Evolutionary conservation across 2,113 vertebrate species (phyloP), one percentile per base, ranked within the genome.

Genomic region (Daphoenositta chrysoptera): DNA sequence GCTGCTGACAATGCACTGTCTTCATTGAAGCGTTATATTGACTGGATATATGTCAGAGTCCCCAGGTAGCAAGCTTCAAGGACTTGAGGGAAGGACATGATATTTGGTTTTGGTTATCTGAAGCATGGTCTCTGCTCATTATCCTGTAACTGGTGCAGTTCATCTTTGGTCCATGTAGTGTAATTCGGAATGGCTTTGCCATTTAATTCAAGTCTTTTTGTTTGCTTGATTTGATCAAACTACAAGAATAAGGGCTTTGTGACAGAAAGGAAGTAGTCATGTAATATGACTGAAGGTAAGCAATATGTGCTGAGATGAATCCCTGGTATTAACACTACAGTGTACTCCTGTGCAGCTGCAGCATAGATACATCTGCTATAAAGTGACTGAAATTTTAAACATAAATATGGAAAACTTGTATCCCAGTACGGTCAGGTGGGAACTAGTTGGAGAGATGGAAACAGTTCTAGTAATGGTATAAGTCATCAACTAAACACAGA

Each of bases 1-100:
- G 91, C 94, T 97, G 78, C 98, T 98, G 98, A 98, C 97, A 97
- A 92, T 82, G 92, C 97, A 97, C 87, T 28, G 30, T 83, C 75
- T 51, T 94, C 73, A 76, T 11, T 90, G 88, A 69, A 93, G 76
- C 83, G 5, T 79, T 91, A 5, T 24, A 19, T 33, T 80, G 27
- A 12, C 35, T 66, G 54, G 17, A 11, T 63, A 5, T 81, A 4
- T 51, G 20, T 84, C 71, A 75, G 56, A 40, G 7, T 31, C 27
- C 50, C 27, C 37, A n/a, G 20, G 51, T 18, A 80, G n/a, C 68
- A 48, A 47, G 57, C 21, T 76, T 51, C 17, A 40, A 2, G 83
- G 54, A 39, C 44, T 71, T 64, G 26, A 72, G 70, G 50, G 45
- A 71, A 37, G 45, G 30, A 24, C 53, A 15, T 1, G 3, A 26